Base-by-base conservation (phyloP, 2,113 vertebrate genomes). In the Willisornis vidua region DNA sequence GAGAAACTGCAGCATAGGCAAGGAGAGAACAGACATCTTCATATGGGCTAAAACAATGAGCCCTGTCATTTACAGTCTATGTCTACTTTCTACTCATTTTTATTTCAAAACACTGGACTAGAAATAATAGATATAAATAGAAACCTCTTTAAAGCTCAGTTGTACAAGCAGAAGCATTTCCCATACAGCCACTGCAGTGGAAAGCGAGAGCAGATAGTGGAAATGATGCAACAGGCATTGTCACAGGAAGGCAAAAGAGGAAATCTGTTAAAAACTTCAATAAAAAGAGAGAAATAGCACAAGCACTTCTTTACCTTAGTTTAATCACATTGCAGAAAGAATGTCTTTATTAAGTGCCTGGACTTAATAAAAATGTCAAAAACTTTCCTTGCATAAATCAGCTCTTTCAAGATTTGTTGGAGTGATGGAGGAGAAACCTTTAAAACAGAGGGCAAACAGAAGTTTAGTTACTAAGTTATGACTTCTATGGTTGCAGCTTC, bases 351-450 rank as follows among this genome's bases (percentile, higher is more conserved):
- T 61, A 90, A 91, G 66, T 26, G n/a, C 31, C 88, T 87, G 79
- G 72, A 51, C 26, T 81, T 90, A 84, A 93, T 80, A 95, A 95
- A 90, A 90, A 84, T 48, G 80, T 90, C 79, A 54, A 71, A 96
- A 93, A 19, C 31, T 83, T 65, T 25, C 52, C 45, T 59, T 74
- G 62, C 63, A 95, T 90, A 88, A 89, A 89, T 86, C 77, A 89
- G 6, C 9, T 78, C 35, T 61, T 81, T 78, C 68, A 89, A 89
- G 52, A 81, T 92, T 77, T 92, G 39, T 28, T 92, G 65, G 39
- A 19, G 65, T 59, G 72, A 67, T 45, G 39, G 57, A 90, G 43
- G 24, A 77, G 51, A 78, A 94, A 75, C 57, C 57, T 80, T 58
- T 43, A 72, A 84, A 87, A 78, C 5, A 94, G 54, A 93, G 65